phyloP scores from a whole-genome alignment of 2,888 invertebrate genomes.

The Pseudococcus jackbeardsleyi region DNA sequence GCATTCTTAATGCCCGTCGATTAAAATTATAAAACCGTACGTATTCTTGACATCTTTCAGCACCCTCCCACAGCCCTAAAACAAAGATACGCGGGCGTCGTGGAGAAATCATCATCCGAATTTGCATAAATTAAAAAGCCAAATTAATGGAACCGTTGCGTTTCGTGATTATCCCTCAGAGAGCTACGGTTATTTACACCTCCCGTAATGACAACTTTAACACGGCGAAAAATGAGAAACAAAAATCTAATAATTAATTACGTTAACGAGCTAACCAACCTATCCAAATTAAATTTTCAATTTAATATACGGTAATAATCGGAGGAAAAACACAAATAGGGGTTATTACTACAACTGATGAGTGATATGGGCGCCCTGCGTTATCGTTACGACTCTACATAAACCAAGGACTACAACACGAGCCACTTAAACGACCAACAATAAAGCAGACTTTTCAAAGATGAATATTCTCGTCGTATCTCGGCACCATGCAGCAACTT shows the following conservation, averaged over 20 bases:
- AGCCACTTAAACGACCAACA: conserved; percentile 2
- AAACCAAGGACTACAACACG: neutral
- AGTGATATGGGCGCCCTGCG: neutral
- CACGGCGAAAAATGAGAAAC: neutral
- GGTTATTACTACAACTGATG: conserved; percentile 12
- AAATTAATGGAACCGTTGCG: neutral
- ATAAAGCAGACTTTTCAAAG: conserved; percentile 18
- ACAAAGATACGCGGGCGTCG: neutral
- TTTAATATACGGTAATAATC: neutral
- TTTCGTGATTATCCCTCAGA: neutral
- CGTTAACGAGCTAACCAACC: neutral
- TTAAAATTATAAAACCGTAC: neutral
- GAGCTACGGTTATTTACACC: neutral
- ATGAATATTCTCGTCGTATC: conserved; percentile 21
- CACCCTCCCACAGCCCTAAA: neutral
- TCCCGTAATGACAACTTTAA: neutral
- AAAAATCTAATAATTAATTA: conserved; percentile 2
- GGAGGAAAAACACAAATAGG: neutral
- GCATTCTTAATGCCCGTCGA: neutral
- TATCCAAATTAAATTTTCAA: neutral
- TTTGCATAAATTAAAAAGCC: neutral
- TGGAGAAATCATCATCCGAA: neutral
- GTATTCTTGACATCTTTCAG: neutral
- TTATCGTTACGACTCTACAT: neutral
- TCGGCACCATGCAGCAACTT: neutral